Percentiles rank a stretch among this genome's conserved stretches.
Evolutionary conservation across 1,140 invertebrate genomes (phyloP).

Genomic region (Meloidogyne floridensis): DNA sequence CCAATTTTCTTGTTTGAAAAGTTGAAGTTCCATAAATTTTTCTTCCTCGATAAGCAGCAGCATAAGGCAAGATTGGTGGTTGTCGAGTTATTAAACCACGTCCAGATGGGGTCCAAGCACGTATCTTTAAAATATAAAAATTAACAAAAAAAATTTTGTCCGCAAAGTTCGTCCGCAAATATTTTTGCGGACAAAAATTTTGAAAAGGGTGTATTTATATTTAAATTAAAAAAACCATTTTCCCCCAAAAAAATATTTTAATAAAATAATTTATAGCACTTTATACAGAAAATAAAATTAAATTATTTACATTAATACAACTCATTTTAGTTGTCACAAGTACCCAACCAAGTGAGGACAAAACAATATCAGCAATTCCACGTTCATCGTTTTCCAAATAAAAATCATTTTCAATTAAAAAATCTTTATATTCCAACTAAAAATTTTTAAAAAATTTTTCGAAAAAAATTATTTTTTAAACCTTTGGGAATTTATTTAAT

Average conservation of each 20-base stretch:
- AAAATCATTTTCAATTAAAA: conserved; percentile 29
- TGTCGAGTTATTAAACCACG: conserved; percentile 31
- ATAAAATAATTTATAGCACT: too few relatives aligned
- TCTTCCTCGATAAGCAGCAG: conserved; percentile 41
- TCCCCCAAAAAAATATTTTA: too few relatives aligned
- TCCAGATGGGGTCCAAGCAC: conserved; percentile 45
- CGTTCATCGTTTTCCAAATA: conserved; percentile 15
- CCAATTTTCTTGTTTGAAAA: conserved; percentile 34
- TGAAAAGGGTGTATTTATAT: too few relatives aligned
- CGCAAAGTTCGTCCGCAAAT: too few relatives aligned
- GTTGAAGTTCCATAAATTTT: conserved; percentile 38
- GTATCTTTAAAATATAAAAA: background rate
- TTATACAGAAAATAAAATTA: background rate
- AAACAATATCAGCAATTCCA: conserved; percentile 43
- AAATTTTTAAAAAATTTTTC: conserved; percentile 15
- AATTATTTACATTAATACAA: conserved; percentile 7
- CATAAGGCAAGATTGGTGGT: conserved; percentile 45
- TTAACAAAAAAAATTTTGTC: background rate
- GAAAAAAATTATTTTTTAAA: conserved; percentile 16
- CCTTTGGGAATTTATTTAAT: conserved; percentile 42
- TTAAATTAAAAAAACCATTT: too few relatives aligned
- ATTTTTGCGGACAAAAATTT: too few relatives aligned
- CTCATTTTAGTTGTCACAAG: conserved; percentile 35
- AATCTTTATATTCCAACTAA: conserved; percentile 41
- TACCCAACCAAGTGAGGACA: conserved; percentile 57